Base-by-base conservation (phyloP, 2,797 vertebrate genomes). In the Mallotus villosus region DNA sequence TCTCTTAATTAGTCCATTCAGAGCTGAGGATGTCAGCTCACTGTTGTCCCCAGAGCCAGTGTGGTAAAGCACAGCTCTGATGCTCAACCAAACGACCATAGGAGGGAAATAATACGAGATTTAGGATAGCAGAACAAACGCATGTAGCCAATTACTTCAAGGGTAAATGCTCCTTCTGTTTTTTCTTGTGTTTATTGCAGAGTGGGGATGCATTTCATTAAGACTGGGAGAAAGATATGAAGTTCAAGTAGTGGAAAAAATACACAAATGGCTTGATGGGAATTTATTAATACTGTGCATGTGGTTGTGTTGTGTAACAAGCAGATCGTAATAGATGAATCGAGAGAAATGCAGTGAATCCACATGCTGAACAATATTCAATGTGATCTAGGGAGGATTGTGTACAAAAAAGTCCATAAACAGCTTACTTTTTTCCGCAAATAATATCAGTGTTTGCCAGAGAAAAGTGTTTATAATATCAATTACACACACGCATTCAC, bases 111-210 rank as follows among this genome's bases (percentile, higher is more conserved):
- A 89, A 89, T 87, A 88, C 82, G 73, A 86, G 88, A 87, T 80
- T 85, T 83, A 83, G 67, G 70, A 80, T 86, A 78, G 85, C 82
- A 86, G 78, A 92, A 89, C 85, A 86, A 90, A 89, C 88, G 81
- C 80, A 86, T 84, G 83, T 85, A 81, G 67, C 77, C 79, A 89
- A 87, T 89, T 90, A 88, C 84, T 85, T 82, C 80, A 85, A 85
- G 79, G 79, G 81, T 87, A 80, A 86, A 82, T 73, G 77, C 75
- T 79, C 74, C 76, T 81, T 87, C 75, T 77, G 60, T 57, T 81
- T 68, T 66, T 58, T 78, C 82, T 57, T 81, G 63, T 68, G 49
- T 79, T 84, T 84, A 88, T 87, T 88, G 76, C 78, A 78, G 75
- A 68, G 72, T 77, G 74, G 84, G 82, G 85, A 87, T 84, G 78